Evolutionary conservation across 2,888 invertebrate genomes (phyloP).

Genomic region (Lacanobia oleracea): DNA sequence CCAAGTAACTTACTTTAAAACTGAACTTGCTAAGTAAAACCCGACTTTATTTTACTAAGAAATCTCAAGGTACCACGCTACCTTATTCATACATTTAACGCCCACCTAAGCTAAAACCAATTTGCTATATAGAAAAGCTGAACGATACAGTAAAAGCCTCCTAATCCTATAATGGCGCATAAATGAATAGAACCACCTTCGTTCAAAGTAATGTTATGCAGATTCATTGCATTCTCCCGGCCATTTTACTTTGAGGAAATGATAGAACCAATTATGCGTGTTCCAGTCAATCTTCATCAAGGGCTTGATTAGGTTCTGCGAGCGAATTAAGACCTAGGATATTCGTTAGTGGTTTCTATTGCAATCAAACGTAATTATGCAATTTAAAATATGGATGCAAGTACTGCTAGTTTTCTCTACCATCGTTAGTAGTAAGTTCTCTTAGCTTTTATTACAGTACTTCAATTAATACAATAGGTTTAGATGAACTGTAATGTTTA

Average conservation of each 20-base stretch:
- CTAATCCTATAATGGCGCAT: conserved; percentile 35
- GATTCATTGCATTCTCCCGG: conserved; percentile 40
- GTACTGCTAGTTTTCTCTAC: conserved; percentile 18
- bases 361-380: conserved; percentile 27
- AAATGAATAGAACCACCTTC: conserved; percentile 32
- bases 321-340: conserved; percentile 38
- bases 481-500: conserved; percentile 28
- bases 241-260: conserved; percentile 45
- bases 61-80: background rate
- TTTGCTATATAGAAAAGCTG: conserved; percentile 2
- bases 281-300: conserved; percentile 54
- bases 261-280: conserved; percentile 46
- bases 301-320: conserved; percentile 46
- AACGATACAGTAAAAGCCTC: conserved; percentile 13
- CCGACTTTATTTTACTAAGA: background rate
- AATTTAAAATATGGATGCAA: conserved; percentile 24
- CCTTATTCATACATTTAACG: conserved; percentile 5
- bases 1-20: background rate
- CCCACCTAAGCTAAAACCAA: conserved; percentile 9
- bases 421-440: conserved; percentile 1
- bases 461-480: conserved; percentile 25
- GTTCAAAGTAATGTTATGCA: conserved; percentile 19
- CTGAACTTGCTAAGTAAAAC: background rate
- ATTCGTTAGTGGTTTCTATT: conserved; percentile 41
- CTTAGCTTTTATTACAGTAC: conserved; percentile 5